Conservation (phyloP, 2,113 vertebrate genomes). For the Amblyornis subalaris region DNA sequence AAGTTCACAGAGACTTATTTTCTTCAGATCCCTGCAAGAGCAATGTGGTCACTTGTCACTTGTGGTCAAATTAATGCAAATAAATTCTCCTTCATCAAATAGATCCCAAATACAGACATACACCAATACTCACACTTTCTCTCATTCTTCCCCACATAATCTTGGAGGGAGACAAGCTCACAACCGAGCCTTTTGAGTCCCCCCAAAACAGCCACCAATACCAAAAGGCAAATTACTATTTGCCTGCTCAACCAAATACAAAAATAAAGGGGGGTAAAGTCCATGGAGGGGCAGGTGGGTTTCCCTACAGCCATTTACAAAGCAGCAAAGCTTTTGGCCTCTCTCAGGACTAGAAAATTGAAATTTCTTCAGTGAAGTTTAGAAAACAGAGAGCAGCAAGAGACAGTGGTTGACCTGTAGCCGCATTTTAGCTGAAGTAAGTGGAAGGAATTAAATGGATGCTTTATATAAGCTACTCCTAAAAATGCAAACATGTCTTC, state of each 20-base stretch:
- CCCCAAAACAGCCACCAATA: background rate
- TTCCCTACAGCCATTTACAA: background rate
- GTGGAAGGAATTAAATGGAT: background rate
- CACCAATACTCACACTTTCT: background rate
- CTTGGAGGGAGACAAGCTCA: fast-evolving
- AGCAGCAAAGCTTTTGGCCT: background rate
- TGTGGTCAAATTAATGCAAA: background rate
- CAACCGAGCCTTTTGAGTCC: background rate
- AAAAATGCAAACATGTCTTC: background rate
- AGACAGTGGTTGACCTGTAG: background rate
- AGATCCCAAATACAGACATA: background rate
- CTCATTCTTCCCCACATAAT: background rate
- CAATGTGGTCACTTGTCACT: background rate
- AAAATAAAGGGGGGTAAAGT: background rate
- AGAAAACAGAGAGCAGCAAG: background rate
- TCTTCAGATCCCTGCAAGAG: background rate
- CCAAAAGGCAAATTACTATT: background rate
- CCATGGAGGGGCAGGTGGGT: fast-evolving
- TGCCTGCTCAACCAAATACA: background rate
- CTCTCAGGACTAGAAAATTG: background rate
- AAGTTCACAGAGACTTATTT: background rate
- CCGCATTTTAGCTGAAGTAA: background rate
- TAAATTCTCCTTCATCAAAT: background rate
- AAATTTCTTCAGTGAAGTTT: background rate
- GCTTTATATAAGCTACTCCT: background rate